A percentile compares a stretch with the other conserved stretches of the same genome.
phyloP scores from a whole-genome alignment of 2,797 vertebrate species.

The Macroramphosus scolopax region DNA sequence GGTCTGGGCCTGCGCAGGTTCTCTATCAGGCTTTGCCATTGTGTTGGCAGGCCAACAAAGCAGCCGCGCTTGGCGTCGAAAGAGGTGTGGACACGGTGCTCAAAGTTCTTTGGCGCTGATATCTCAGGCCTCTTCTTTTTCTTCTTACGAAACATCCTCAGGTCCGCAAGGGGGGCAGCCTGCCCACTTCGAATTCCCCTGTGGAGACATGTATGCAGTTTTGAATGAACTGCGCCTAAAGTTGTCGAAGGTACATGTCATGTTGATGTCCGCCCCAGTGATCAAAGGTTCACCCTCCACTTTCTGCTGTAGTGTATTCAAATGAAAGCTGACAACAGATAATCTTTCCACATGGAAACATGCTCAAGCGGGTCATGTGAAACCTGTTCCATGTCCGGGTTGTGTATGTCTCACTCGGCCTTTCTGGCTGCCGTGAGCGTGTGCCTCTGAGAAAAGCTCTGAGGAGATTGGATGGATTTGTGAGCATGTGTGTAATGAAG shows the following conservation, averaged over 20 bases:
- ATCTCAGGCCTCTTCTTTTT: conserved; percentile 99
- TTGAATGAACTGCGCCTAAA: conserved; percentile 16
- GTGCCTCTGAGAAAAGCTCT: conserved; percentile 51
- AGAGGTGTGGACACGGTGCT: conserved; percentile 97
- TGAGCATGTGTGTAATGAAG: conserved; percentile 73
- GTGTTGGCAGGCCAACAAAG: conserved; percentile 92
- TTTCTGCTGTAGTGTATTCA: conserved; percentile 21
- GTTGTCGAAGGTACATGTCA: no score
- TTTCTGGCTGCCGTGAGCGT: conserved; percentile 42
- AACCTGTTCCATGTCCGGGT: conserved; percentile 25
- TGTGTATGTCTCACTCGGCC: conserved; percentile 26
- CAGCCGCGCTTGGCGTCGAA: conserved; percentile 92
- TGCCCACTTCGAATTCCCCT: conserved; percentile 58
- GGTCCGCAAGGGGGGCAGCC: conserved; percentile 48
- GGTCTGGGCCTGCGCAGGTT: conserved; percentile 92
- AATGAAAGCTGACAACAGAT: conserved; percentile 32
- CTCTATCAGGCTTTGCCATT: conserved; percentile 98
- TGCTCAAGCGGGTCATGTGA: conserved; percentile 9
- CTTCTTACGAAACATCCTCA: conserved; percentile 96
- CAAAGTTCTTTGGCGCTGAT: conserved; percentile 95
- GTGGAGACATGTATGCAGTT: conserved; percentile 15
- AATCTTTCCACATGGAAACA: conserved; percentile 13
- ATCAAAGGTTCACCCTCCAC: not conserved
- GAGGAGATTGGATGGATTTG: conserved; percentile 60
- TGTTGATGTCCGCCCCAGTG: not conserved